These are phyloP conservation scores for Colaptes auratus DNA, from an alignment of 2,113 vertebrate species.

Conservation along the genomic window DNA sequence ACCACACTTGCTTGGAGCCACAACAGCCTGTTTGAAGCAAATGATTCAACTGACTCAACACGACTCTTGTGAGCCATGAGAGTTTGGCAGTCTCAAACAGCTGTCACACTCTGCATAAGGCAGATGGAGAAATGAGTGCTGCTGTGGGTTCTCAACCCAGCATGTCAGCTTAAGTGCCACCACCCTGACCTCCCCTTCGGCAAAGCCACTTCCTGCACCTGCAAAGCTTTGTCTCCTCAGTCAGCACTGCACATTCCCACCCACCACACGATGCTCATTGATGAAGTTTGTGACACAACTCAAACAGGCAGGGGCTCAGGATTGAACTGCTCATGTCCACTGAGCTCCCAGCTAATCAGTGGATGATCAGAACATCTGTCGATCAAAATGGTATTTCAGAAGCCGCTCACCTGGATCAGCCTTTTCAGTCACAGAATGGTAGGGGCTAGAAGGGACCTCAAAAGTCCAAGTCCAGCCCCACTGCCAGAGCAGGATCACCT, in stretches of 20 bases:
- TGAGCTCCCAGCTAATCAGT: background rate
- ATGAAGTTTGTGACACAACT: background rate
- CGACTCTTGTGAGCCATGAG: accelerated
- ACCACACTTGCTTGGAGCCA: background rate
- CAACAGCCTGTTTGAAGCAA: background rate
- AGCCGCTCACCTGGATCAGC: background rate
- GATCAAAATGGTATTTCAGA: background rate
- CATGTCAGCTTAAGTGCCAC: background rate
- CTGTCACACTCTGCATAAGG: background rate
- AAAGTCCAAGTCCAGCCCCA: no score
- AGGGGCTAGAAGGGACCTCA: no score
- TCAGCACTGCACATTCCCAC: background rate
- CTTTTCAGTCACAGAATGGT: background rate
- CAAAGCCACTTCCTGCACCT: constrained; percentile 23
- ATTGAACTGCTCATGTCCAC: accelerated
- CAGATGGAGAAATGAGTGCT: background rate
- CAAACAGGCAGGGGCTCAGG: accelerated
- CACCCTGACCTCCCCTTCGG: background rate
- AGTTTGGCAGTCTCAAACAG: background rate
- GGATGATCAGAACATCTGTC: background rate
- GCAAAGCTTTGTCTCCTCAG: background rate
- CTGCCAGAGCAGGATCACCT: no score
- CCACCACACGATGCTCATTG: accelerated
- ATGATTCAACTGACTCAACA: background rate
- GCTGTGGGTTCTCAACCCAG: background rate